Evolutionary conservation across 2,113 vertebrate genomes (phyloP), one percentile per base, ranked within the genome.

Genomic region (Delphinus delphis): DNA sequence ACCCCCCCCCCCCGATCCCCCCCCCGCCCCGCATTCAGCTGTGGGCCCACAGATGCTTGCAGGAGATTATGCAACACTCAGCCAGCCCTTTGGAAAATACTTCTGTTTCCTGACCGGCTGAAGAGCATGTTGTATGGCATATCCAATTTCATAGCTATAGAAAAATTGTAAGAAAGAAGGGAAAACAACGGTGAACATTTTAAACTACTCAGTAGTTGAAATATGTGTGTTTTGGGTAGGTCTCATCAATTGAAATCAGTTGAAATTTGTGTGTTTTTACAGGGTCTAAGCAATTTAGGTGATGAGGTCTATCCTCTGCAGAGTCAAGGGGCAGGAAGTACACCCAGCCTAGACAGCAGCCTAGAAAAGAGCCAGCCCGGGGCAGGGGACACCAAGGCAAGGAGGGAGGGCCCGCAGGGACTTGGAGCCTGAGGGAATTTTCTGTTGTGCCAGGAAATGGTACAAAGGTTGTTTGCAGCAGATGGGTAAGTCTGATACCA

Each of bases 101-200:
- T 63, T 76, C 33, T 79, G 67, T 84, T 94, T 96, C 90, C 90
- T 13, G 63, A 41, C 88, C 41, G 36, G 80, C 93, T 60, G 87
- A 90, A 84, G 80, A 77, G 60, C 88, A 28, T 2, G n/a, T 31
- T 36, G 36, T 33, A 1, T 7, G 17, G 97, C 77, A 44, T 85
- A 60, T 70, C 50, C 81, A 70, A 5, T 71, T 60, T 88, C 95
- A 60, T 25, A 47, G 82, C 82, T 86, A 36, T 36, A 71, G 93
- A 83, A 65, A 87, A 88, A 81, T 2, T 71, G 21, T 79, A 67
- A 82, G 62, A 41, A 81, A 93, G 60, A 31, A 90, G 76, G 82
- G 67, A 88, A 86, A 95, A 79, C 12, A 53, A 70, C 33, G 38
- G 44, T 38, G 33, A 81, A 8, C 77, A 60, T 88, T 96, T 87